Conservation (phyloP, 1,140 invertebrate genomes). For the Archegozetes longisetosus region DNA sequence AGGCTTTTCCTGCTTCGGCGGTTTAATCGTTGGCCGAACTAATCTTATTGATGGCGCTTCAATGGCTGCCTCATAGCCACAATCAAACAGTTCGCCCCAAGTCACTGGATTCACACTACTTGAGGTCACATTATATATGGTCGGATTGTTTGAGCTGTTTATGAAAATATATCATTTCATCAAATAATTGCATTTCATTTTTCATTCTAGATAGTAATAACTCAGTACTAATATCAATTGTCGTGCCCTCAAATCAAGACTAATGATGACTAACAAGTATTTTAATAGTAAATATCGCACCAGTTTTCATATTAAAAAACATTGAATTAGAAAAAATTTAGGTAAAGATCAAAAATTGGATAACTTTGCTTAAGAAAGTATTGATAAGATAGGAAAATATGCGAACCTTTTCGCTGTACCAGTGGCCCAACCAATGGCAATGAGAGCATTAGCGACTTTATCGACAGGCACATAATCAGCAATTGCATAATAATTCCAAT, state of each 20-base stretch:
- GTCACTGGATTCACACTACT: background rate
- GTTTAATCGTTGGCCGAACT: background rate
- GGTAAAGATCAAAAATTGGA: too few species aligned
- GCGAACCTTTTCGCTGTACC: too few species aligned
- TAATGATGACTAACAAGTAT: slow-evolving; percentile 37
- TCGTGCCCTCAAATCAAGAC: slow-evolving; percentile 52
- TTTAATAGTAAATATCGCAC: too few species aligned
- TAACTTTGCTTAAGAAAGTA: too few species aligned
- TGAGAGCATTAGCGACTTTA: slow-evolving; percentile 64
- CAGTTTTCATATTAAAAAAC: too few species aligned
- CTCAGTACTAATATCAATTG: slow-evolving; percentile 71
- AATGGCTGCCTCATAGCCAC: background rate
- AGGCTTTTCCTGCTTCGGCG: background rate
- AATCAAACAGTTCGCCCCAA: background rate
- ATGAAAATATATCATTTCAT: too few species aligned
- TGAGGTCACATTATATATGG: slow-evolving; percentile 26
- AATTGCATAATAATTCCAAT: too few species aligned
- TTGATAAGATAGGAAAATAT: too few species aligned
- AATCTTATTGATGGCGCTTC: background rate
- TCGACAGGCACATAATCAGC: slow-evolving; percentile 80
- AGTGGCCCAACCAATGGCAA: slow-evolving; percentile 62
- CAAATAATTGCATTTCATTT: too few species aligned
- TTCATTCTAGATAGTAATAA: too few species aligned
- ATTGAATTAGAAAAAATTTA: too few species aligned
- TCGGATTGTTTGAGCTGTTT: too few species aligned